phyloP scores from a whole-genome alignment of 2,797 vertebrate species.

The Dromococcyx pavoninus region DNA sequence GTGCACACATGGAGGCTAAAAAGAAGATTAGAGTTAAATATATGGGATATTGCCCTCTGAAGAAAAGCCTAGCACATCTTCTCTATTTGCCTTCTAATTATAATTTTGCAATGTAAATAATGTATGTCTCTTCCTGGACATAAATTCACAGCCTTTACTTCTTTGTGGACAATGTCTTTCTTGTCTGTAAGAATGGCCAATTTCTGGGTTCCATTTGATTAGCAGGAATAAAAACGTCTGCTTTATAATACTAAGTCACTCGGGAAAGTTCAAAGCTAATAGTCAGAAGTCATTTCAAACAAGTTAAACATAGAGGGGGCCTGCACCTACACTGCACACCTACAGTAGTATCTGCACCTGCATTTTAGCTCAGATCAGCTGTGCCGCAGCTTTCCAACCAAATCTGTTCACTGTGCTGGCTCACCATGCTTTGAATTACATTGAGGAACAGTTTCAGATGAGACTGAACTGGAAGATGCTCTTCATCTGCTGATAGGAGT shows the following conservation, averaged over 20 bases:
- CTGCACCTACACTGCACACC: background rate
- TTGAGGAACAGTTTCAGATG: background rate
- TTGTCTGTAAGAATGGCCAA: background rate
- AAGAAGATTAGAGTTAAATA: background rate
- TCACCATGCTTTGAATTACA: background rate
- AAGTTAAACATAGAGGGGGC: background rate
- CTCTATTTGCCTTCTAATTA: background rate
- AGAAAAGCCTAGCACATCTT: background rate
- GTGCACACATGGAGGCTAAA: background rate
- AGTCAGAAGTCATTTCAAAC: background rate
- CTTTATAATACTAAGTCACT: background rate
- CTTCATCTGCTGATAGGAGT: background rate
- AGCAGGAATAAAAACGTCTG: background rate
- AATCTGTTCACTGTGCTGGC: background rate
- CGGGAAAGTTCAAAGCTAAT: background rate
- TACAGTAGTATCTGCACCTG: background rate
- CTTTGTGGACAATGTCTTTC: background rate
- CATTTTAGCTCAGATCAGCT: background rate
- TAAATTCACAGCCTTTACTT: background rate
- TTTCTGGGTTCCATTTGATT: background rate
- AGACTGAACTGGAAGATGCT: background rate
- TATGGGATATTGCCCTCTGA: background rate
- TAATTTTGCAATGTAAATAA: background rate
- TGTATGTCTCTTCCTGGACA: background rate
- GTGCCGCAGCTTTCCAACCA: background rate